Evolutionary conservation across 2,888 invertebrate species (phyloP).

Genomic region (Fissipunctia ypsillon): DNA sequence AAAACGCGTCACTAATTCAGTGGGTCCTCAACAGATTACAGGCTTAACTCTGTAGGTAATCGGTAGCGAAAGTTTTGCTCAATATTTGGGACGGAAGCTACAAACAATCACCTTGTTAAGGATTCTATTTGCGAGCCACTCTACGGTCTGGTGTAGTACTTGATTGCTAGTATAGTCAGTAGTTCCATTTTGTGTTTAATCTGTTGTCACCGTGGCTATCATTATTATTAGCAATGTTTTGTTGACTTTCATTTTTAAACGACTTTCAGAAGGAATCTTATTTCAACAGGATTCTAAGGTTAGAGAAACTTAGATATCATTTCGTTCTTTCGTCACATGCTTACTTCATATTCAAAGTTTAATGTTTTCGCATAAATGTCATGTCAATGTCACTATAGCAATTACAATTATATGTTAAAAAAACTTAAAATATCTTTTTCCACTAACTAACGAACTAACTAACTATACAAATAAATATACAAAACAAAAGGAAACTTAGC

Average conservation of each 20-base stretch:
- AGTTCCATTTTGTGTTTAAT: background rate
- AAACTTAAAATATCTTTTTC: too few species aligned
- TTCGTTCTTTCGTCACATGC: background rate
- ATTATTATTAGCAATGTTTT: background rate
- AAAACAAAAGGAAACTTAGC: too few species aligned
- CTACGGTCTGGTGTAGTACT: background rate
- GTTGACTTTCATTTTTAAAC: background rate
- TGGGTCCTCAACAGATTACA: slow-evolving; percentile 38
- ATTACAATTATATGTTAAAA: too few species aligned
- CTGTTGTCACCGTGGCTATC: background rate
- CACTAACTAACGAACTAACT: too few species aligned
- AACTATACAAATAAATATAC: too few species aligned
- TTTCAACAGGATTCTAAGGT: background rate
- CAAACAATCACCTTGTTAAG: slow-evolving; percentile 33
- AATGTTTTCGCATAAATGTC: background rate
- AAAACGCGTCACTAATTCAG: slow-evolving; percentile 18
- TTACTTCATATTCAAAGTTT: background rate
- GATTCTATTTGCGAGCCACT: slow-evolving; percentile 30
- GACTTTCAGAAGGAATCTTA: background rate
- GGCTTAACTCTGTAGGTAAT: slow-evolving; percentile 30
- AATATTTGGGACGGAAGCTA: slow-evolving; percentile 33
- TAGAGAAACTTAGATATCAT: background rate
- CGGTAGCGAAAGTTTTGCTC: slow-evolving; percentile 38
- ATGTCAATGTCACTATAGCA: too few species aligned
- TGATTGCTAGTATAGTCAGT: background rate